A percentile compares a stretch with the other conserved stretches of the same genome.
phyloP scores from a whole-genome alignment of 1,140 invertebrate genomes.

The Dendrolimus kikuchii region DNA sequence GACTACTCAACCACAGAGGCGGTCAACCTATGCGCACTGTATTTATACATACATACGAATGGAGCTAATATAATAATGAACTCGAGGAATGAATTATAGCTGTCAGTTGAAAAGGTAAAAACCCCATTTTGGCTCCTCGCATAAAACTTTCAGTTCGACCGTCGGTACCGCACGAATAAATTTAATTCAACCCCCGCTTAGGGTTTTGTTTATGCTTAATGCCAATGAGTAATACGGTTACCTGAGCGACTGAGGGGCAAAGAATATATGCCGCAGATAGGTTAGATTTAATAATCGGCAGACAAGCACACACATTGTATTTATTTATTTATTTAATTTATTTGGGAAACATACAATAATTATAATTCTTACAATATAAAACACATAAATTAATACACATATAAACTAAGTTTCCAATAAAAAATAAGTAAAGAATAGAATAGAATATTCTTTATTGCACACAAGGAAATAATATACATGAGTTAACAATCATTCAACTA shows the following conservation, averaged over 20 bases:
- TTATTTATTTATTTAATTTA: background rate
- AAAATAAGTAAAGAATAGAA: too few species aligned
- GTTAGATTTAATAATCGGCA: background rate
- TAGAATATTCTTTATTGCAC: too few species aligned
- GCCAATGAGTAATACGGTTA: slow-evolving; percentile 35
- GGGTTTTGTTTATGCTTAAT: slow-evolving; percentile 29
- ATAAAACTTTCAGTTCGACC: slow-evolving; percentile 42
- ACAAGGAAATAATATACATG: too few species aligned
- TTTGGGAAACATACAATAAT: too few species aligned
- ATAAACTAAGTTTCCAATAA: too few species aligned
- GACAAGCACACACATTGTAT: background rate
- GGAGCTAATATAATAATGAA: too few species aligned
- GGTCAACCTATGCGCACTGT: too few species aligned
- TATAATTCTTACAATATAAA: too few species aligned
- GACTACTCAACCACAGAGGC: too few species aligned
- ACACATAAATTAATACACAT: too few species aligned
- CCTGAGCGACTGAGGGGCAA: slow-evolving; percentile 25
- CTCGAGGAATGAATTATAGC: slow-evolving; percentile 35
- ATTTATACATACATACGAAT: too few species aligned
- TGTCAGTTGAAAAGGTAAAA: slow-evolving; percentile 30
- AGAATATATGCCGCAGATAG: slow-evolving; percentile 17
- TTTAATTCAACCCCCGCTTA: slow-evolving; percentile 20
- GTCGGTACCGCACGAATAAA: slow-evolving; percentile 43
- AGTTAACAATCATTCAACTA: too few species aligned
- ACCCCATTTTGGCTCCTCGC: slow-evolving; percentile 30